Base-by-base conservation (phyloP, 2,113 vertebrate genomes). In the Lethenteron camtschaticum region DNA sequence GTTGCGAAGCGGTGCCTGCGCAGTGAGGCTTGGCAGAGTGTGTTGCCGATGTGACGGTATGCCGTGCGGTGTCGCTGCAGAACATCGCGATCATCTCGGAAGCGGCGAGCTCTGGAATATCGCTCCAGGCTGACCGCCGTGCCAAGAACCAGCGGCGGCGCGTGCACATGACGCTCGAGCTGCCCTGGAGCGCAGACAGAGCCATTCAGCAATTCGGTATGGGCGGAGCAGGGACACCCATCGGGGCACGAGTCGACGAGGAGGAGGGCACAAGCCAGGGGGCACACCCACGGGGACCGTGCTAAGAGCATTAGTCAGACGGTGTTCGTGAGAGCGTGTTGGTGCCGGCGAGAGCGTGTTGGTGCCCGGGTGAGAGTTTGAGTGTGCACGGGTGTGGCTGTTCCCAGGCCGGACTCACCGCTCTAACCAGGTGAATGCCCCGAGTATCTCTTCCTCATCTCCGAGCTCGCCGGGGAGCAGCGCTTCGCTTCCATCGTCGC, bases 401-500 rank as follows among this genome's bases (percentile, higher is more conserved):
- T 75, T 68, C 76, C 4, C 77, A 99, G 94, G 94, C 75, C 83
- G 94, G 77, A 99, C 94, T 75, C 94, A 99, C 73, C 76, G 94
- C 73, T 99, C 94, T 59, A 99, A 99, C 76, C 94, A 97, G 81
- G 94, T 99, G 73, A 96, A 90, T 2, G 91, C 94, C 72, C 94
- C 0, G 94, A 99, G 69, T 97, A 99, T 0, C 88, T 99, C 71
- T 97, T 96, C 79, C 83, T 99, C 68, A 99, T 97, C 77, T 99
- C 92, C 1, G 91, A 97, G 73, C 80, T 99, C 12, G 94, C 94
- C 57, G 94, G 94, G 79, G 92, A 97, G 75, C 92, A 96, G 71
- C 84, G 94, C 78, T 99, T 99, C 79, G 94, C 94, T 57, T 99
- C 92, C 5, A 96, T 96, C 66, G 94, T 99, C 74, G 94, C 94